Conservation (phyloP, 2,113 vertebrate genomes). For the Trematocara stigmaticum region DNA sequence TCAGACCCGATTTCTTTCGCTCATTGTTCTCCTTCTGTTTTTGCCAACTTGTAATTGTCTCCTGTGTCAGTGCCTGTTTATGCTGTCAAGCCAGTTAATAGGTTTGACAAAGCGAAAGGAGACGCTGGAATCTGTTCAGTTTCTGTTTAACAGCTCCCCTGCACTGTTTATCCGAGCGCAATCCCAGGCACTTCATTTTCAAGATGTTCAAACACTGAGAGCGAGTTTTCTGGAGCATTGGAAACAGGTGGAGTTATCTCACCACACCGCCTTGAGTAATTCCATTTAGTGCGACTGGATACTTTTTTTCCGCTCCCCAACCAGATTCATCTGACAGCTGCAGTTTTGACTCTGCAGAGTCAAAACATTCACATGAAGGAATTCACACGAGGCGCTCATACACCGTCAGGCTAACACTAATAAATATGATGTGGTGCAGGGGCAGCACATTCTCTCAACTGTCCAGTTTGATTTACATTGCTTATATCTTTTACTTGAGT, state of each 20-base stretch:
- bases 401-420: neutral
- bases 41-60: neutral
- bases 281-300: neutral
- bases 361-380: neutral
- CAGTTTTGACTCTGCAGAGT: neutral
- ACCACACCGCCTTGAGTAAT: neutral
- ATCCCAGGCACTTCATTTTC: neutral
- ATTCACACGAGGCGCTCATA: neutral
- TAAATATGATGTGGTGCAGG: neutral
- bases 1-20: neutral
- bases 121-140: neutral
- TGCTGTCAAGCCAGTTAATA: neutral
- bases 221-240: neutral
- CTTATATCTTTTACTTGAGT: neutral
- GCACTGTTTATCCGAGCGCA: neutral
- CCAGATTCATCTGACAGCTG: slow-evolving; percentile 24
- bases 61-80: neutral
- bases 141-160: neutral
- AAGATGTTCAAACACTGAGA: neutral
- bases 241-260: slow-evolving; percentile 35
- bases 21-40: neutral
- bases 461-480: neutral
- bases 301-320: neutral
- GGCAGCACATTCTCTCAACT: neutral
- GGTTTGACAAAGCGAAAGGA: neutral